phyloP scores from a whole-genome alignment of 2,888 invertebrate species.

The Epinotia ramella region DNA sequence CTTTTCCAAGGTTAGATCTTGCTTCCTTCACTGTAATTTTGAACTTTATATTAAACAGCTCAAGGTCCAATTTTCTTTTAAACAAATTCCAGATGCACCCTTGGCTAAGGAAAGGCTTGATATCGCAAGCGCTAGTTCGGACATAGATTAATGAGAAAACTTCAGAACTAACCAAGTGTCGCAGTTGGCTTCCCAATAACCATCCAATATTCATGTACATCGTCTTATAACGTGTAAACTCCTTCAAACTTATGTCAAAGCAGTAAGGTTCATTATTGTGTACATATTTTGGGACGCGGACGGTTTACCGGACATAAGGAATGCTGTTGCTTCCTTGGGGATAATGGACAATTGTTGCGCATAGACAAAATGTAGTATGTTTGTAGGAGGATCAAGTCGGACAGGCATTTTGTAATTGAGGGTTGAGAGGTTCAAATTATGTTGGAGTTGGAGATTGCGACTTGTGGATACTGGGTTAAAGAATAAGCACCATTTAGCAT shows the following conservation, averaged over 20 bases:
- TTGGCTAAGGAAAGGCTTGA: slow-evolving; percentile 2
- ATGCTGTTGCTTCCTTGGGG: slow-evolving; percentile 14
- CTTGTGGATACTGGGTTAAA: background rate
- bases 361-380: background rate
- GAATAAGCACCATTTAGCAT: too few species aligned
- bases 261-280: background rate
- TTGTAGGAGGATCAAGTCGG: background rate
- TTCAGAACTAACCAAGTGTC: slow-evolving; percentile 34
- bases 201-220: slow-evolving; percentile 34
- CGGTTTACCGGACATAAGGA: slow-evolving; percentile 13
- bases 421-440: background rate
- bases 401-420: background rate
- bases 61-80: background rate
- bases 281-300: background rate
- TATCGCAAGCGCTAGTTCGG: slow-evolving; percentile 11
- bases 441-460: background rate
- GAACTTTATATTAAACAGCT: background rate
- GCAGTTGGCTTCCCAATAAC: slow-evolving; percentile 20
- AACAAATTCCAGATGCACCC: slow-evolving; percentile 2
- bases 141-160: slow-evolving; percentile 43
- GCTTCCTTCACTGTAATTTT: background rate
- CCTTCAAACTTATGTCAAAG: background rate
- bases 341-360: background rate
- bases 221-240: background rate
- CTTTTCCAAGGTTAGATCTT: background rate